phyloP scores from a whole-genome alignment of 2,888 invertebrate species.

The Coecobrya sp. region DNA sequence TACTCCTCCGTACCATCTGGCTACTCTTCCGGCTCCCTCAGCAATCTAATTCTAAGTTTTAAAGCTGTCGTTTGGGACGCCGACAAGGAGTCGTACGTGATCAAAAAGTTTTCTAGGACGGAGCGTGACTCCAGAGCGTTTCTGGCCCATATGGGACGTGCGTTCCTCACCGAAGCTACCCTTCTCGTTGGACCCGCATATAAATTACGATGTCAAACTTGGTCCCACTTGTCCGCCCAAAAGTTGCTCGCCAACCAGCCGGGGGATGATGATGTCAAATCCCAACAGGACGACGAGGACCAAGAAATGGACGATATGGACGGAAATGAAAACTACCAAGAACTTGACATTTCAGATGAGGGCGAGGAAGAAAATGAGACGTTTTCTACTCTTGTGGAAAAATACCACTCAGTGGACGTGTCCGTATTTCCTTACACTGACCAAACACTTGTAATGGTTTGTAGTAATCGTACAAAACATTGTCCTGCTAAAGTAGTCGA shows the following conservation, averaged over 20 bases:
- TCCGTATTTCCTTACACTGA: conserved; percentile 71
- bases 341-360: conserved; percentile 6
- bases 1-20: conserved; percentile 34
- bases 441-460: conserved; percentile 72
- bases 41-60: conserved; percentile 80
- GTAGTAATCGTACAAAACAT: conserved; percentile 44
- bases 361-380: conserved; percentile 56
- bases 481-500: conserved; percentile 19
- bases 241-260: conserved; percentile 44
- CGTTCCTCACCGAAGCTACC: conserved; percentile 69
- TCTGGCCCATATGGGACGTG: conserved; percentile 71
- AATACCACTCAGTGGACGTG: conserved; percentile 61
- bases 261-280: background rate
- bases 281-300: conserved; percentile 1
- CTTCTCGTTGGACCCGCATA: conserved; percentile 61
- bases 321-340: conserved; percentile 25
- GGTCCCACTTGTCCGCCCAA: conserved; percentile 41
- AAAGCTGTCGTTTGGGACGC: conserved; percentile 81
- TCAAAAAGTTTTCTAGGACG: conserved; percentile 76
- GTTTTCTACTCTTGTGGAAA: conserved; percentile 48
- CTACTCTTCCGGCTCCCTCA: conserved; percentile 74
- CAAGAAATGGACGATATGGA: conserved; percentile 8
- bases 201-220: conserved; percentile 65
- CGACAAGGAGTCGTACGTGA: conserved; percentile 28
- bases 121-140: conserved; percentile 76